Evolutionary conservation across 2,113 vertebrate species (phyloP).

Genomic region (Microtus pennsylvanicus): DNA sequence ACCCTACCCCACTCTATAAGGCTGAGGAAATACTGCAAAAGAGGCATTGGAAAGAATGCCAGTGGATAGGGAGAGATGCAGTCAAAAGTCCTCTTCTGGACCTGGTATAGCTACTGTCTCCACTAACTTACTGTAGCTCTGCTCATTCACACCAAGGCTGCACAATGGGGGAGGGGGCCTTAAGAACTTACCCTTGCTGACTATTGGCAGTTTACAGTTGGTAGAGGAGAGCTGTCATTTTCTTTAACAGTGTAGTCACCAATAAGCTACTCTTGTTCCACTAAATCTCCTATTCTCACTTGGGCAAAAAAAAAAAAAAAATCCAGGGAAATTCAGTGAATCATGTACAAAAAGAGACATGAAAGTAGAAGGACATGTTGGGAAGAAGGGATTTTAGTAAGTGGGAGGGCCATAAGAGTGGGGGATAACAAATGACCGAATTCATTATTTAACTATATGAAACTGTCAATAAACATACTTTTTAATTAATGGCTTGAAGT

Average conservation of each 20-base stretch:
- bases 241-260: not conserved
- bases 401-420: not conserved
- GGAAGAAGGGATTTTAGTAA: not conserved
- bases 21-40: not conserved
- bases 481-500: not conserved
- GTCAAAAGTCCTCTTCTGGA: not conserved
- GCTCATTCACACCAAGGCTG: not conserved
- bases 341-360: not conserved
- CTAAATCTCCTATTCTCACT: not conserved
- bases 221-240: not conserved
- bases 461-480: not conserved
- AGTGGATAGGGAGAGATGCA: not conserved
- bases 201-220: not conserved
- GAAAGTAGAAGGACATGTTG: too few species aligned
- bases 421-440: not conserved
- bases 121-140: not conserved
- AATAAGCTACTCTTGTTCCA: not conserved
- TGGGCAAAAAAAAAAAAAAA: not conserved
- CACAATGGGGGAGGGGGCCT: not conserved
- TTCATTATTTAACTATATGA: not conserved
- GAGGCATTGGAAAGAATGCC: not conserved
- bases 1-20: rapidly evolving
- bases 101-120: too few species aligned
- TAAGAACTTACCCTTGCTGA: not conserved
- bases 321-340: not conserved